Base-by-base conservation (phyloP, 2,113 vertebrate species). In the Peromyscus polionotus region DNA sequence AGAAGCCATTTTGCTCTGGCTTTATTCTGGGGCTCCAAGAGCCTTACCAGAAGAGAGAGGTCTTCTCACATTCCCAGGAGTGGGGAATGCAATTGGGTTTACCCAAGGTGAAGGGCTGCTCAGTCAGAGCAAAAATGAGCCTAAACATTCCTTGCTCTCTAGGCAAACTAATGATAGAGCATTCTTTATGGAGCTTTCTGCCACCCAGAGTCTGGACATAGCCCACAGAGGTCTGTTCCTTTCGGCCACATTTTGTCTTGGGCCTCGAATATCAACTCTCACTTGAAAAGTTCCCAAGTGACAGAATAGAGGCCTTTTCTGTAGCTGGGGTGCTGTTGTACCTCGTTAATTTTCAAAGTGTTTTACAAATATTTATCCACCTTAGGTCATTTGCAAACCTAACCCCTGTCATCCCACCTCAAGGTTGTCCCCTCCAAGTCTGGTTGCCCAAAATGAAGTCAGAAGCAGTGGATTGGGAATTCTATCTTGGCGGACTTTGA, bases 361-460 rank as follows among this genome's bases (percentile, higher is more conserved):
- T 97, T 98, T 97, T 90, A 97, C 94, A 98, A 98, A 98, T 98
- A 97, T 98, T 98, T 98, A 98, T 96, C 95, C 76, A 95, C 96
- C 97, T 98, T 97, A 98, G 96, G 96, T 98, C 97, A 97, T 97
- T 97, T 92, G 96, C 94, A 96, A 97, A 97, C 95, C 95, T 97
- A 98, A 97, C 95, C 95, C 88, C 96, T 97, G 95, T 96, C 96
- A 92, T 97, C 91, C 93, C 75, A 95, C 84, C 92, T 91, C 83
- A 63, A 67, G 89, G 72, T 87, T 97, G 95, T 90, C 97, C 96
- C 87, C 94, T 96, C 75, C 33, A 88, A 92, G 96, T 72, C 90
- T 65, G 59, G 59, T 84, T 92, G 91, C 89, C 93, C 95, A 81
- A 94, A 95, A 83, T 98, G 96, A 98, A 98, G 97, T 97, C 96